Conservation (phyloP, 2,797 vertebrate species). For the Heliangelus exortis region DNA sequence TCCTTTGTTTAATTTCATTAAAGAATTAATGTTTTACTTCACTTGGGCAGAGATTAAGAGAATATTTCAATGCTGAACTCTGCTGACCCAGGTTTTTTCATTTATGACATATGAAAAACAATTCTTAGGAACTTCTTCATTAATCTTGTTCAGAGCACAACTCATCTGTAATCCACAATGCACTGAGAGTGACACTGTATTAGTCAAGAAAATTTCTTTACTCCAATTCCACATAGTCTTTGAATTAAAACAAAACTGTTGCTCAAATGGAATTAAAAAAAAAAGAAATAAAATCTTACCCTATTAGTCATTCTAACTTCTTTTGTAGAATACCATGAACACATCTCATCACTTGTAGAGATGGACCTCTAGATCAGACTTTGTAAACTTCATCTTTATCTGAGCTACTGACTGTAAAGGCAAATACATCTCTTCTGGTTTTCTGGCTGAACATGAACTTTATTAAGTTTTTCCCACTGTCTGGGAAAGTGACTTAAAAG, state of each 20-base stretch:
- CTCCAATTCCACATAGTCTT: neutral
- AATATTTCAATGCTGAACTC: neutral
- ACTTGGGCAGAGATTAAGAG: neutral
- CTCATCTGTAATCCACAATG: neutral
- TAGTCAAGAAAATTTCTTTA: neutral
- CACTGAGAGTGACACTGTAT: neutral
- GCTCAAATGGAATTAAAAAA: neutral
- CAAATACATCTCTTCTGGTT: neutral
- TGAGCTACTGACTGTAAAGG: neutral
- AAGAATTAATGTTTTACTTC: neutral
- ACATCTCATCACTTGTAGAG: neutral
- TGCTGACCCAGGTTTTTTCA: neutral
- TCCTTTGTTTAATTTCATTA: neutral
- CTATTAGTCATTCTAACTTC: neutral
- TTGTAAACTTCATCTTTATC: neutral
- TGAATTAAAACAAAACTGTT: slow-evolving; percentile 6
- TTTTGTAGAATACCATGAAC: neutral
- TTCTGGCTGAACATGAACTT: neutral
- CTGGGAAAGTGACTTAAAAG: neutral
- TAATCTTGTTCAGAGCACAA: neutral
- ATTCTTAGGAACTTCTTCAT: neutral
- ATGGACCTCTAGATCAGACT: neutral
- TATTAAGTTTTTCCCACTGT: neutral
- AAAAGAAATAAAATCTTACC: neutral
- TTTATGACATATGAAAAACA: neutral